Conservation (phyloP, 2,888 invertebrate species). For the Drosophila histrio region DNA sequence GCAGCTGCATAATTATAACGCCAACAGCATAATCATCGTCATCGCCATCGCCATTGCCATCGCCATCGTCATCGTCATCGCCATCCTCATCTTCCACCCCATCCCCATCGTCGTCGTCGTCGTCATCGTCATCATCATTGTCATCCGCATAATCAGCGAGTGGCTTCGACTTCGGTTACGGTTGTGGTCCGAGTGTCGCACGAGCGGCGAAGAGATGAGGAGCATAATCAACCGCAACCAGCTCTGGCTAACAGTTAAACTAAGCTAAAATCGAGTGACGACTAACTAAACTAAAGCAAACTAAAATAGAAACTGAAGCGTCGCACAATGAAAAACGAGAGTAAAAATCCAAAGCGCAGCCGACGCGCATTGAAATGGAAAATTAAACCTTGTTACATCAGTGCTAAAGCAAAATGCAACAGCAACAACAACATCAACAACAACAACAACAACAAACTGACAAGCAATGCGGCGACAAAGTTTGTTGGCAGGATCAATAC, state of each 20-base stretch:
- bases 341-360: constrained; percentile 76
- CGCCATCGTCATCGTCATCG: constrained; percentile 34
- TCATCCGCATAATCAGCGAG: constrained; percentile 53
- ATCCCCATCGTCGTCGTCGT: constrained; percentile 2
- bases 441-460: constrained; percentile 48
- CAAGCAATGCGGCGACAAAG: constrained; percentile 61
- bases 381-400: constrained; percentile 83
- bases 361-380: constrained; percentile 82
- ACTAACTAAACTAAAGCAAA: constrained; percentile 29
- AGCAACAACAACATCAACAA: constrained; percentile 45
- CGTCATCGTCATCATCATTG: constrained; percentile 32
- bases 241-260: constrained; percentile 38
- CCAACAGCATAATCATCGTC: constrained; percentile 60
- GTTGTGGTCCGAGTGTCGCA: constrained; percentile 55
- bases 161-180: constrained; percentile 57
- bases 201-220: constrained; percentile 22
- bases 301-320: constrained; percentile 22
- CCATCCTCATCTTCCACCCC: neutral
- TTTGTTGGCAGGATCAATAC: constrained; percentile 62
- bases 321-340: constrained; percentile 78
- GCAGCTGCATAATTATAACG: constrained; percentile 64
- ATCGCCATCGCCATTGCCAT: constrained; percentile 21
- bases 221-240: constrained; percentile 81
- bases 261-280: constrained; percentile 22
- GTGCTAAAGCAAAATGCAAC: constrained; percentile 62